Percentiles rank a stretch among this genome's conserved stretches.
Evolutionary conservation across 2,888 invertebrate genomes (phyloP).

Genomic region (Octodonta nipae): DNA sequence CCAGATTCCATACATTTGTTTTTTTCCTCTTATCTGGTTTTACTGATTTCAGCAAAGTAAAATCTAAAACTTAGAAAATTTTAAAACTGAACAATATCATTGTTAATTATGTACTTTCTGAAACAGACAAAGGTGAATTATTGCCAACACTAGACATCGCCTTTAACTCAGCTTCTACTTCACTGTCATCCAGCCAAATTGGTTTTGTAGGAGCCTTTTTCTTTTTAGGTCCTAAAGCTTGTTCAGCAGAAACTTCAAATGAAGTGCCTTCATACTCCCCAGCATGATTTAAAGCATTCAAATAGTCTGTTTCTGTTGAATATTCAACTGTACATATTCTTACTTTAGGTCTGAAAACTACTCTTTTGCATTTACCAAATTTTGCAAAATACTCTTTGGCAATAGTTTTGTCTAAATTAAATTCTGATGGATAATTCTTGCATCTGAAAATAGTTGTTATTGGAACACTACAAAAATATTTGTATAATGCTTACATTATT

Average conservation of each 20-base stretch:
- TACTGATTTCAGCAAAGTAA: too few relatives aligned
- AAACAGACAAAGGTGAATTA: too few relatives aligned
- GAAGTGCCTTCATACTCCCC: slow-evolving; percentile 47
- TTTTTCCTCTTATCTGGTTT: too few relatives aligned
- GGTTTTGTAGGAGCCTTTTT: slow-evolving; percentile 30
- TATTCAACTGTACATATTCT: slow-evolving; percentile 58
- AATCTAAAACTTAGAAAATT: too few relatives aligned
- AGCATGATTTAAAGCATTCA: slow-evolving; percentile 45
- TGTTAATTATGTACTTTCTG: slow-evolving; percentile 6
- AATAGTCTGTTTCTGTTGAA: slow-evolving; percentile 44
- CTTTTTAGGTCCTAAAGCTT: slow-evolving; percentile 10
- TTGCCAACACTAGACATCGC: slow-evolving; percentile 41
- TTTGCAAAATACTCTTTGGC: slow-evolving; percentile 55
- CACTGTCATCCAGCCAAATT: slow-evolving; percentile 48
- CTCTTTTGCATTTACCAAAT: slow-evolving; percentile 56
- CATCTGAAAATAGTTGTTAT: slow-evolving; percentile 40
- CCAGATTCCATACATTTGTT: too few relatives aligned
- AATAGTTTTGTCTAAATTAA: slow-evolving; percentile 47
- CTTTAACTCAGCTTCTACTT: slow-evolving; percentile 55
- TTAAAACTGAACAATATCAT: too few relatives aligned
- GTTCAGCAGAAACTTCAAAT: slow-evolving; percentile 33
- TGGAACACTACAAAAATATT: too few relatives aligned
- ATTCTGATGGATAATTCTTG: slow-evolving; percentile 48
- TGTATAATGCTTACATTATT: slow-evolving; percentile 5
- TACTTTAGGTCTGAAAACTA: slow-evolving; percentile 50